These are phyloP conservation scores for Malaclemys terrapin DNA, from an alignment of 2,113 vertebrate species.

Conservation along the genomic window DNA sequence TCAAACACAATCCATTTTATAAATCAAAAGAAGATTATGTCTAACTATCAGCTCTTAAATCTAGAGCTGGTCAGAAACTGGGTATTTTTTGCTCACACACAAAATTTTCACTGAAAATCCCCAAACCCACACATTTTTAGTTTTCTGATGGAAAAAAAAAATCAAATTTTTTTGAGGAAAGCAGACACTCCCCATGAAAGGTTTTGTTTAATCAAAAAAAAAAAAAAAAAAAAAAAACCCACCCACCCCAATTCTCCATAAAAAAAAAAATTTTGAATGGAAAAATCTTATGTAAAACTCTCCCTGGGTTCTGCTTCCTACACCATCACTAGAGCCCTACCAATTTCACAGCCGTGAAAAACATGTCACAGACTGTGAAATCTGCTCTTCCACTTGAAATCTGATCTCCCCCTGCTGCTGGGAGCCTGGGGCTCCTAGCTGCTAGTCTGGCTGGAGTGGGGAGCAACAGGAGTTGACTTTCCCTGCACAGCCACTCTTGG, in stretches of 20 bases:
- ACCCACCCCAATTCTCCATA: neutral
- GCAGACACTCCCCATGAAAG: neutral
- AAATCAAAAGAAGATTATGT: neutral
- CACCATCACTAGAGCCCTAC: too few species aligned
- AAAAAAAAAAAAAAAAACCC: too few species aligned
- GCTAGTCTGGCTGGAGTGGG: too few species aligned
- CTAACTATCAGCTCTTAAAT: neutral
- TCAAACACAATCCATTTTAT: neutral
- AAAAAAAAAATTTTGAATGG: neutral
- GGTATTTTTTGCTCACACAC: neutral
- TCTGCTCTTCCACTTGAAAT: too few species aligned
- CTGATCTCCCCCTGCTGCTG: too few species aligned
- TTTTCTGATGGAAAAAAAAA: neutral
- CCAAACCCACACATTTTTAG: neutral
- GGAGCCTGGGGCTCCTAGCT: too few species aligned
- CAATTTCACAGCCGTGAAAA: too few species aligned
- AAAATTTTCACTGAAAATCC: neutral
- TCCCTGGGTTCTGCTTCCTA: neutral
- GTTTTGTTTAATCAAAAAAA: neutral
- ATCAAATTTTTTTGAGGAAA: neutral
- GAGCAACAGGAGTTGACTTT: too few species aligned
- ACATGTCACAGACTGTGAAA: too few species aligned
- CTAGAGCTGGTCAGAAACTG: neutral
- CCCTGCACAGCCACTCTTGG: too few species aligned
- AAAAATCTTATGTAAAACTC: too few species aligned